A percentile compares a stretch with the other conserved stretches of the same genome.
Evolutionary conservation across 2,113 vertebrate genomes (phyloP).

Genomic region (Cercocebus atys): DNA sequence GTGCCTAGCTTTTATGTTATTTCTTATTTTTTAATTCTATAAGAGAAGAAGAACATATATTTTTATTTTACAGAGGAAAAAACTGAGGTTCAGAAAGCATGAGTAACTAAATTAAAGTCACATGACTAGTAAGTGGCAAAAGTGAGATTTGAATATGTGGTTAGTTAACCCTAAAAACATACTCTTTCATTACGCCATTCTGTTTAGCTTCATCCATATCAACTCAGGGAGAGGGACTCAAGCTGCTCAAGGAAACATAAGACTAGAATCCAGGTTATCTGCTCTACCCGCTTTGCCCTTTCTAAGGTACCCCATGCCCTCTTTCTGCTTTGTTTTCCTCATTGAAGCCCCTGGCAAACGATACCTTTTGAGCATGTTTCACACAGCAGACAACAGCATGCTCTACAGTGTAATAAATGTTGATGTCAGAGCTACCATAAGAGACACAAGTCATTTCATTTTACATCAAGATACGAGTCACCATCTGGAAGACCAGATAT

Average conservation of each 20-base stretch:
- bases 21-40: not conserved
- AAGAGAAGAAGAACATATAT: not conserved
- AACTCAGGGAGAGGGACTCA: not conserved
- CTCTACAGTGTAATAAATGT: conserved; percentile 27
- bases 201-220: not conserved
- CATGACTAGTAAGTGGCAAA: not conserved
- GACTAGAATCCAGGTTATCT: not conserved
- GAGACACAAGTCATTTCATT: conserved; percentile 65
- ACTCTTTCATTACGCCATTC: not conserved
- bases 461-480: conserved; percentile 47
- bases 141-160: not conserved
- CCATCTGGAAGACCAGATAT: conserved; percentile 64
- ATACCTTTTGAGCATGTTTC: not conserved
- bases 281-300: not conserved
- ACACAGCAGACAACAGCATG: not conserved
- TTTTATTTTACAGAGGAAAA: not conserved
- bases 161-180: not conserved
- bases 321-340: not conserved
- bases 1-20: not conserved
- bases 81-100: not conserved
- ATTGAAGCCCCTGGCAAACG: not conserved
- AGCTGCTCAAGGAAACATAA: not conserved
- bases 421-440: conserved; percentile 43
- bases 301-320: not conserved
- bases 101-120: not conserved